Base-by-base conservation (phyloP, 2,888 invertebrate species). In the Patella pellucida region DNA sequence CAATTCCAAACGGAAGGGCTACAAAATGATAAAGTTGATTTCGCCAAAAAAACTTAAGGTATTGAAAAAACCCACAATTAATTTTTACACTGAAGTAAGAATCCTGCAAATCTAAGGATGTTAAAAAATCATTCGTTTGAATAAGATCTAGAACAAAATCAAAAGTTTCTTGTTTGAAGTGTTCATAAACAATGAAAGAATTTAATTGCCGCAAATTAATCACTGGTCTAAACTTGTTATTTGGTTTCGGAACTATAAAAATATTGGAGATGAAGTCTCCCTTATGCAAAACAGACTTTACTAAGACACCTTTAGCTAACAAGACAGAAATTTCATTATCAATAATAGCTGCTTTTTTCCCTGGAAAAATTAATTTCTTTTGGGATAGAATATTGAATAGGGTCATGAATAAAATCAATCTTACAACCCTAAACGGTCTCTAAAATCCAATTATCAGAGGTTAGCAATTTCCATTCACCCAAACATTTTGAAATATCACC, bases 131-230 rank as follows among this genome's bases (percentile, higher is more conserved):
- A 4, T 51, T 51, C 70, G 71, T 52, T 68, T 74, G 74, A 56
- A 74, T 31, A 16, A 71, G n/a, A 70, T 74, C 54, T 19, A 56
- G n/a, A 41, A 54, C 70, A 52, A 52, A 56, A 16, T 70, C 52
- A 52, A 74, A 52, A 23, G 51, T 52, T 56, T 74, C 74, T 69
- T 69, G 52, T 23, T 74, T 74, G 67, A 74, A 74, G 62, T 74
- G 70, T 23, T 27, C 41, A 31, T 70, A 70, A 16, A 16, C 70
- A 31, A 70, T 14, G n/a, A 70, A 74, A 41, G 15, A 15, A 50
- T 74, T 74, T 11, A 74, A 19, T 16, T n/a, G n/a, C 56, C 51
- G 52, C 15, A 74, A 23, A 74, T 74, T 74, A 31, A 74, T 74
- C 2, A 74, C 62, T 50, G 74, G 74, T 31, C 71, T n/a, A 52